Evolutionary conservation across 2,888 invertebrate genomes (phyloP), one percentile per base, ranked within the genome.

Genomic region (Macrosiphum euphorbiae): DNA sequence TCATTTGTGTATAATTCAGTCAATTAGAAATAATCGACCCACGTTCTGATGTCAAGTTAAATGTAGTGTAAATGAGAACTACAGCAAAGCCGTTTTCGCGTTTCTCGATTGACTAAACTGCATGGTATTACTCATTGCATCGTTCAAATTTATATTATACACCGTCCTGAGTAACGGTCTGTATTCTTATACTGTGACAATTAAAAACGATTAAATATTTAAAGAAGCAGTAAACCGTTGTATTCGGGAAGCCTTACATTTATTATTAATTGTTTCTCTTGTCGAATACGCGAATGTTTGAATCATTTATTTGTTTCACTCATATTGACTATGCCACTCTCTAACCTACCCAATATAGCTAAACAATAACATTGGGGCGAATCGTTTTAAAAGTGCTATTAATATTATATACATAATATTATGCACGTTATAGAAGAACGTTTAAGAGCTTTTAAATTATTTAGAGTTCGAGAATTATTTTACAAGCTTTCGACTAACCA

Each of bases 1-100:
- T 91, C 86, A 41, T 86, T 86, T 58, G 58, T 7, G 13, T 16
- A 47, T 44, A 86, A 85, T 91, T 24, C 86, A 55, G 58, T 91
- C 86, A 91, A 91, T 86, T 91, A 86, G 86, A 86, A 86, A 91
- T 85, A 91, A 86, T 86, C 58, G 44, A 91, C 84, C 55, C 44
- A 10, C 44, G 44, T 55, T 55, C 20, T 24, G 44, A 91, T 91
- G 85, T 91, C 58, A 11, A 58, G 91, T 91, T 91, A 91, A 91
- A 91, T 91, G 86, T 47, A 58, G 44, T 58, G 86, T 91, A n/a
- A 91, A 86, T 58, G 58, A 86, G 50, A 47, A 16, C 91, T 24
- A 85, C 28, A 44, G 20, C 24, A 41, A n/a, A 55, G 24, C 44
- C 41, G 44, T 55, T 91, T 91, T 85, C 26, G n/a, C 35, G 52